Evolutionary conservation across 2,113 vertebrate species (phyloP).

Genomic region (Hylia prasina): DNA sequence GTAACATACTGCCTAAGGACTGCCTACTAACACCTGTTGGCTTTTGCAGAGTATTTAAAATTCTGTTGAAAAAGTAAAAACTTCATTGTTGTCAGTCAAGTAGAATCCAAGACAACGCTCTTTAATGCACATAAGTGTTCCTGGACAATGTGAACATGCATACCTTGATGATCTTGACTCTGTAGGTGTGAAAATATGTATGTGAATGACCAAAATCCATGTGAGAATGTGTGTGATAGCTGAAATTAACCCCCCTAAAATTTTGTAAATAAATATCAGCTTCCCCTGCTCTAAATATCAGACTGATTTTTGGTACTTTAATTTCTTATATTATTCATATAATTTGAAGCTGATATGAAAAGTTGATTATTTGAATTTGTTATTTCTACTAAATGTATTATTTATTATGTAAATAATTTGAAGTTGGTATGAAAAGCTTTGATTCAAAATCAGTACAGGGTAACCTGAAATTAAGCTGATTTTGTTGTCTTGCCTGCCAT

Average conservation of each 20-base stretch:
- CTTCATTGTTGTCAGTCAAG: neutral
- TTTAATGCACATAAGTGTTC: neutral
- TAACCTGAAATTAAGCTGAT: neutral
- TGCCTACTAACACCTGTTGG: neutral
- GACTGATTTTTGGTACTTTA: neutral
- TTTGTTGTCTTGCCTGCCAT: neutral
- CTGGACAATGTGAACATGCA: neutral
- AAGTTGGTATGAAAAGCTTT: neutral
- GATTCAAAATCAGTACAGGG: neutral
- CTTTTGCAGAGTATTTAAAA: neutral
- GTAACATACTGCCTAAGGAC: neutral
- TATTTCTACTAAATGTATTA: neutral
- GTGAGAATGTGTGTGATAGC: neutral
- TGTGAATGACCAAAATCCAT: neutral
- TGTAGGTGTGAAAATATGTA: neutral
- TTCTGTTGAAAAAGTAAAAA: neutral
- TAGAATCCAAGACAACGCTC: neutral
- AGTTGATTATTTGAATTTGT: neutral
- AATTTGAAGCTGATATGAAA: neutral
- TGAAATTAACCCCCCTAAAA: neutral
- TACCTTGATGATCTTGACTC: neutral
- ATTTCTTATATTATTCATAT: neutral
- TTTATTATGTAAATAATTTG: neutral
- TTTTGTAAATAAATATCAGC: neutral
- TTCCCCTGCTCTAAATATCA: neutral